A percentile compares a stretch with the other conserved stretches of the same genome.
phyloP scores from a whole-genome alignment of 1,140 invertebrate genomes.

The Lanistes nyassanus region DNA sequence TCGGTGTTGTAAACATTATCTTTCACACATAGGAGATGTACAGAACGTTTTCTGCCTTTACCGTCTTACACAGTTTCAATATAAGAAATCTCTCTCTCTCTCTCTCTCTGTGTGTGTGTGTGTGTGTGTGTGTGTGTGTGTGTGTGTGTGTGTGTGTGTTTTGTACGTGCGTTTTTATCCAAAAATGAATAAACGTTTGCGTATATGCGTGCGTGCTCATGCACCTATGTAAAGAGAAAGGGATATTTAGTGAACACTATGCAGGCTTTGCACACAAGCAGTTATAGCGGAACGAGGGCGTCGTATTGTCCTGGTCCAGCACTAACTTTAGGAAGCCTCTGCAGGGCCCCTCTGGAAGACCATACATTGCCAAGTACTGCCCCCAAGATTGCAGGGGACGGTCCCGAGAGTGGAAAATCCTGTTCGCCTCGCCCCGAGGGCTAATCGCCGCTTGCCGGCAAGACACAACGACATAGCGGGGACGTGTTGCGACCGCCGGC shows the following conservation, averaged over 20 bases:
- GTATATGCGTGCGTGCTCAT: background rate
- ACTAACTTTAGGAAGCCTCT: background rate
- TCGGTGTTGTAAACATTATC: too few relatives aligned
- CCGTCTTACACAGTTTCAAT: background rate
- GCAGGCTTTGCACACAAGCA: background rate
- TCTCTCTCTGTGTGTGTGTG: background rate
- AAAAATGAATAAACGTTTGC: background rate
- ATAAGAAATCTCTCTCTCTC: too few relatives aligned
- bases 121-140: background rate
- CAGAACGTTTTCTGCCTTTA: background rate
- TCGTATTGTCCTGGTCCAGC: background rate
- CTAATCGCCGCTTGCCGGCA: background rate
- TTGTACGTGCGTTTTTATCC: too few relatives aligned
- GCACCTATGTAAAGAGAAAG: background rate
- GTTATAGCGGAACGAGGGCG: background rate
- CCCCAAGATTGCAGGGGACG: background rate
- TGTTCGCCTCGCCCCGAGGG: background rate
- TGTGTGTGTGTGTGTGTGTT: background rate
- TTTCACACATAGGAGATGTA: too few relatives aligned
- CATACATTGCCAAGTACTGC: background rate
- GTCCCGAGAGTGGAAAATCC: slow-evolving; percentile 5
- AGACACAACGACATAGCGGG: background rate
- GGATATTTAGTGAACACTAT: background rate
- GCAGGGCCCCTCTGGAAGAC: background rate
- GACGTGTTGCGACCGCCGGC: background rate